Conservation (phyloP, 2,888 invertebrate genomes). For the Disparrhopalites patrizii region DNA sequence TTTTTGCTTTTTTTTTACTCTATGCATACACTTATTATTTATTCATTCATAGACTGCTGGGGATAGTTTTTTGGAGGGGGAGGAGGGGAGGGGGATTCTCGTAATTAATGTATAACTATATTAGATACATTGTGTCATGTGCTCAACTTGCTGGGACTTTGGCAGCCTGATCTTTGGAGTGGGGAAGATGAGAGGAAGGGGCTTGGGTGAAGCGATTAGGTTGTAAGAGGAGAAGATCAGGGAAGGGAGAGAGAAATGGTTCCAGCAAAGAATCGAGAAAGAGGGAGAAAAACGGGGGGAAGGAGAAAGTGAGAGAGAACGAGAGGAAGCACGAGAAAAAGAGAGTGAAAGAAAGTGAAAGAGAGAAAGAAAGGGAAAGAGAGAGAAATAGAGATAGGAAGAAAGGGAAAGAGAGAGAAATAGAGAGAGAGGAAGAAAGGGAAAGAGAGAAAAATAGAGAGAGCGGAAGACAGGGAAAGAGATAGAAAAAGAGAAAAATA, state of each 20-base stretch:
- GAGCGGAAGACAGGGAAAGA: too few species aligned
- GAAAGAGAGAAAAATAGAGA: not conserved
- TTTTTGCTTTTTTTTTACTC: too few species aligned
- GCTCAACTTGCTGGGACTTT: too few species aligned
- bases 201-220: not conserved
- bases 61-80: slow-evolving; percentile 5
- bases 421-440: not conserved
- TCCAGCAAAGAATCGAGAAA: not conserved
- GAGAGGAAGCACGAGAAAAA: not conserved
- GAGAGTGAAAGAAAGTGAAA: not conserved
- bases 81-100: slow-evolving; percentile 3
- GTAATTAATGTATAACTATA: not conserved
- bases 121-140: too few species aligned
- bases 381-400: too few species aligned
- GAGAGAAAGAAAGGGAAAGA: not conserved
- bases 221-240: not conserved
- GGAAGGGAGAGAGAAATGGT: not conserved
- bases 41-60: too few species aligned
- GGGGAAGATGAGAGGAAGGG: not conserved
- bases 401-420: not conserved
- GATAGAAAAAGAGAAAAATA: too few species aligned
- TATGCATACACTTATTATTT: too few species aligned
- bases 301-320: not conserved
- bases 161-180: not conserved
- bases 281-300: not conserved